Evolutionary conservation across 92 coral and sea anemone genomes (phyloP), one percentile per base, ranked within the genome.

Genomic region (Palythoa heliodiscus): DNA sequence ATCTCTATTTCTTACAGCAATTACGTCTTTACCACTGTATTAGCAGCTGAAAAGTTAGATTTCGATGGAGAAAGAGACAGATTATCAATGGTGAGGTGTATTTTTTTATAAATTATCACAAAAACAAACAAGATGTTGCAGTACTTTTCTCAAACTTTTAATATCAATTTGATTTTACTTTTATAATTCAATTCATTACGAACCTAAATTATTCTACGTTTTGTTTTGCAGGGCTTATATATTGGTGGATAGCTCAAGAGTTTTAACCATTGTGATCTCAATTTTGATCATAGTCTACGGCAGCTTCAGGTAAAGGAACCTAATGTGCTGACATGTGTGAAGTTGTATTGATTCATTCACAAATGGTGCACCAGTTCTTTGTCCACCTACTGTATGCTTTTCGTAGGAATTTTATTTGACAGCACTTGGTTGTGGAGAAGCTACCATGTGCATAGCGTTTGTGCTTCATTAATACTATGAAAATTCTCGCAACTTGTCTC

Each of bases 251-350:
- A 93, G 97, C 70, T 97, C 99, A 5, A 86, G 99, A 86, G 86
- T 97, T 55, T 75, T 95, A 35, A 97, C 99, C 8, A 89, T 97
- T 55, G 82, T 94, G 40, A 91, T 97, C 70, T 97, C 99, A 1
- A 89, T 97, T 66, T 89, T 97, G 11, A 95, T 97, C 55, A 97
- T 97, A 22, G 91, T 97, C 12, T 97, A 94, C 50, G 99, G 99
- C 52, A 94, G 99, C 77, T 97, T 97, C 70, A 94, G 99, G 99
- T 97, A 48, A 70, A 25, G 13, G 54, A 40, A 5, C 13, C 47
- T 10, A 23, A 55, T 11, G 8, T 25, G 47, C 47, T 11, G 47
- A 66, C 64, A 68, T 43, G 75, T 37, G 35, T 15, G 5, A 6
- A 61, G 16, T 55, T 55, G 11, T 55, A 61, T 16, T 78, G 72